Conservation (phyloP, 2,797 vertebrate species). For the Lagocephalus sceleratus region DNA sequence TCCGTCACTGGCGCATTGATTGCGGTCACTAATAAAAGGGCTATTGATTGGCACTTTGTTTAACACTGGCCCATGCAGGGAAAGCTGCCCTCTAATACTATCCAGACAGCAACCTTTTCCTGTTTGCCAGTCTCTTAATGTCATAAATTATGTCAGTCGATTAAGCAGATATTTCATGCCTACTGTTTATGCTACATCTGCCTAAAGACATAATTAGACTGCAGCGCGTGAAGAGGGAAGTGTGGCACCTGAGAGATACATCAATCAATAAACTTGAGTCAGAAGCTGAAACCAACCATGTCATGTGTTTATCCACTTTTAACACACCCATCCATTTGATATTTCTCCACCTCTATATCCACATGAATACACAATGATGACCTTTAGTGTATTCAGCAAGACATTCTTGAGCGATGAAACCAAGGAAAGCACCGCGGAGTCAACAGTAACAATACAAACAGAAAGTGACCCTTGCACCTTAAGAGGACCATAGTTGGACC, state of each 20-base stretch:
- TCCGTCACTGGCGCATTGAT: conserved; percentile 86
- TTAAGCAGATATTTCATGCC: conserved; percentile 52
- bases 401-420: not conserved
- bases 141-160: conserved; percentile 78
- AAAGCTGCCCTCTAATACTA: conserved; percentile 79
- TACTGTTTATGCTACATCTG: conserved; percentile 23
- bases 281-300: not conserved
- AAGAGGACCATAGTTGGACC: too few species aligned
- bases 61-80: conserved; percentile 73
- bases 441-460: not conserved
- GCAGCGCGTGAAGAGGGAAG: conserved; percentile 19
- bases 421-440: not conserved
- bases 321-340: too few species aligned
- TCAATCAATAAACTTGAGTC: not conserved
- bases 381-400: not conserved
- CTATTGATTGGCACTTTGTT: conserved; percentile 86
- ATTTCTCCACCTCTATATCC: not conserved
- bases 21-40: conserved; percentile 85
- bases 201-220: conserved; percentile 30
- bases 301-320: too few species aligned
- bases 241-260: not conserved
- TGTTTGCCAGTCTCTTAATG: conserved; percentile 76
- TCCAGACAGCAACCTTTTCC: conserved; percentile 84
- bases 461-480: too few species aligned
- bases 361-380: not conserved